Conservation (phyloP, 2,797 vertebrate species). For the Malurus leucopterus region DNA sequence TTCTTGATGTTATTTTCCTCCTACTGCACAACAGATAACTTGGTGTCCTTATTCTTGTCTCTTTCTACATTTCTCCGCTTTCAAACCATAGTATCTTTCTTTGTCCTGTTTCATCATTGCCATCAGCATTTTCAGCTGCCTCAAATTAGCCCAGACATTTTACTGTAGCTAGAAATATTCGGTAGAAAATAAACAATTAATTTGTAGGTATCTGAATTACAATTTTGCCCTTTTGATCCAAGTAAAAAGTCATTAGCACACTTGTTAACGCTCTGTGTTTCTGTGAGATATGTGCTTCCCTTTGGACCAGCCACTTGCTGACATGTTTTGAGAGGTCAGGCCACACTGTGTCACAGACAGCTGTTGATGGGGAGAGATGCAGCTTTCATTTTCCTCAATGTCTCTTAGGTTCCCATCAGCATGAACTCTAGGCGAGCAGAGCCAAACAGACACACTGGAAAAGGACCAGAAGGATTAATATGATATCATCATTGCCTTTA, state of each 20-base stretch:
- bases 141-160: neutral
- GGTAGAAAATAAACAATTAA: neutral
- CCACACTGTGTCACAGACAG: neutral
- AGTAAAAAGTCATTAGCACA: neutral
- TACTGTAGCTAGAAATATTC: neutral
- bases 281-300: neutral
- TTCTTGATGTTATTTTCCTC: constrained; percentile 18
- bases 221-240: neutral
- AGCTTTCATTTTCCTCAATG: neutral
- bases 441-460: neutral
- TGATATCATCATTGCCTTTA: neutral
- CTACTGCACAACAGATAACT: neutral
- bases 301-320: neutral
- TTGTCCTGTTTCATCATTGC: neutral
- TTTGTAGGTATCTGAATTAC: neutral
- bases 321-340: neutral
- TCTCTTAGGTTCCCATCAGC: neutral
- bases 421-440: neutral
- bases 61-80: constrained; percentile 1
- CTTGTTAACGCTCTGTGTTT: neutral
- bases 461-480: neutral
- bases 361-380: neutral
- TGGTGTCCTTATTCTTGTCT: neutral
- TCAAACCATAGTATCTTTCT: neutral
- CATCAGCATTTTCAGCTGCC: neutral